phyloP scores from a whole-genome alignment of 2,797 vertebrate species.

The Euphonia xanthogaster region DNA sequence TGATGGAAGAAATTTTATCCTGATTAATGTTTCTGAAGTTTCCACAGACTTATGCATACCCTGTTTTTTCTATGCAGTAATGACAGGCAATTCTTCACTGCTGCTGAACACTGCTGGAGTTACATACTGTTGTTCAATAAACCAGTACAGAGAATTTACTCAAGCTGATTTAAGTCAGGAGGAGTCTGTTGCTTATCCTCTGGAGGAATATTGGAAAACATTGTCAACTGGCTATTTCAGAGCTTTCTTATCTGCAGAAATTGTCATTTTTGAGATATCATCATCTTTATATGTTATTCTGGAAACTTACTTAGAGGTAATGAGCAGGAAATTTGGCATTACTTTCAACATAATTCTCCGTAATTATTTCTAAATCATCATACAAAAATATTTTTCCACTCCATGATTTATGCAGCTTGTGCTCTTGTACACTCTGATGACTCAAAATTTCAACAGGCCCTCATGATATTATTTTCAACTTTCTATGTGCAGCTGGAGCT shows the following conservation, averaged over 20 bases:
- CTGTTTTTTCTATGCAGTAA: background rate
- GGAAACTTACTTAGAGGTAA: conserved; percentile 56
- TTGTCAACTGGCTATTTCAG: conserved; percentile 1
- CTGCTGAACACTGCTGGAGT: background rate
- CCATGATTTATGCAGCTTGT: conserved; percentile 47
- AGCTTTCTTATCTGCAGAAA: conserved; percentile 35
- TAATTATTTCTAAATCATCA: conserved; percentile 57
- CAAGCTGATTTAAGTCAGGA: background rate
- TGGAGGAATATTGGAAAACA: conserved; percentile 26
- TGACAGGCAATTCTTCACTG: background rate
- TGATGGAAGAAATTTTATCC: background rate
- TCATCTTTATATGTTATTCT: conserved; percentile 44
- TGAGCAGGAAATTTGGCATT: conserved; percentile 51
- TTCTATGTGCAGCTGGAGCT: conserved; percentile 35
- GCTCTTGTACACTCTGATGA: conserved; percentile 51
- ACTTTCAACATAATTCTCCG: conserved; percentile 43
- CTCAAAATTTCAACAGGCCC: conserved; percentile 57
- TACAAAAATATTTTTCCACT: conserved; percentile 60
- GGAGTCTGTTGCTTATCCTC: background rate
- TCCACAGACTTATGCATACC: background rate
- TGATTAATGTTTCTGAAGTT: background rate
- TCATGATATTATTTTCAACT: conserved; percentile 27
- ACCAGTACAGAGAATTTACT: background rate
- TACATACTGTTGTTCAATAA: background rate
- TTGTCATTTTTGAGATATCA: conserved; percentile 24